A percentile compares a stretch with the other conserved stretches of the same genome.
These are phyloP conservation scores for Euglossa dilemma DNA, from an alignment of 1,140 invertebrate genomes.

Conservation along the genomic window DNA sequence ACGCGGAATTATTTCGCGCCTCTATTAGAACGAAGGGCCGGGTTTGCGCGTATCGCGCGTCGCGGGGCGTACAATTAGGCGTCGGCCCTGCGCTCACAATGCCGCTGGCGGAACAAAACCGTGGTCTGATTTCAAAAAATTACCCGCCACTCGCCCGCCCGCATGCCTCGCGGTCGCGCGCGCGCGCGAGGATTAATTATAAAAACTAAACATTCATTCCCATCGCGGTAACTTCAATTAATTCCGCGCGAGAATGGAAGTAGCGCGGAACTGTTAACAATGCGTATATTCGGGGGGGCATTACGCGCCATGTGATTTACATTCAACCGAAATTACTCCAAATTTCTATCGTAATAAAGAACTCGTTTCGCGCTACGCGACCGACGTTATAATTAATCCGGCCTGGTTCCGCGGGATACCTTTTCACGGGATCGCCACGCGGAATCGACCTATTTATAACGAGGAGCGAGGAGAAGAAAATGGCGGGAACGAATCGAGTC, in stretches of 20 bases:
- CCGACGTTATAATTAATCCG: constrained; percentile 22
- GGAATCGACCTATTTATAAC: not conserved
- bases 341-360: constrained; percentile 27
- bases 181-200: not conserved
- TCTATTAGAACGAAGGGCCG: not conserved
- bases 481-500: not conserved
- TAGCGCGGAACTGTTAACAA: constrained; percentile 14
- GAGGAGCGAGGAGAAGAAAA: too few relatives aligned
- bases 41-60: not conserved
- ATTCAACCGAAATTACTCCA: constrained; percentile 24
- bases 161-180: too few relatives aligned
- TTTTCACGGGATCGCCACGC: too few relatives aligned
- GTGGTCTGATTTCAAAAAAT: constrained; percentile 1
- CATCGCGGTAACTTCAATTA: constrained; percentile 20
- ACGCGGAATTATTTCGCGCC: constrained; percentile 6
- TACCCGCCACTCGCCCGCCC: not conserved
- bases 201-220: constrained; percentile 7
- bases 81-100: not conserved
- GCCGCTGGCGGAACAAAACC: not conserved
- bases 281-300: constrained; percentile 1
- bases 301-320: constrained; percentile 22
- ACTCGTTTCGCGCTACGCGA: not conserved
- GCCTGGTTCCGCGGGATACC: not conserved
- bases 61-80: not conserved
- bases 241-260: not conserved